phyloP scores from a whole-genome alignment of 2,888 invertebrate genomes.

The Xestia c-nigrum region DNA sequence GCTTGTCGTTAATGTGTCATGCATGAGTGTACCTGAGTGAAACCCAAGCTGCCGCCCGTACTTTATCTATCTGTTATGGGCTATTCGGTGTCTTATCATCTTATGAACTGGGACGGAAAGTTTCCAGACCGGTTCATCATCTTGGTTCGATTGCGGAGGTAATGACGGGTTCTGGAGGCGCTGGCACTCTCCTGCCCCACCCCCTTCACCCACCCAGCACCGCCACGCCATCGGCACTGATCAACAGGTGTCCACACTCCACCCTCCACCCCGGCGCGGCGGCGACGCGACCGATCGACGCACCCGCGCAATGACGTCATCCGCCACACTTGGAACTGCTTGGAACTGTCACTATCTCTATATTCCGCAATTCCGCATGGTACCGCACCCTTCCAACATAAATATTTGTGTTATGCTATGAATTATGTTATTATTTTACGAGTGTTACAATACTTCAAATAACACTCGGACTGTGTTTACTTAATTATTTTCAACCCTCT shows the following conservation, averaged over 20 bases:
- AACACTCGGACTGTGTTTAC: background rate
- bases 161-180: slow-evolving; percentile 3
- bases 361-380: background rate
- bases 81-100: no score
- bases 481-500: background rate
- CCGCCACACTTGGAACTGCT: slow-evolving; percentile 10
- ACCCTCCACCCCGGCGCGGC: slow-evolving; percentile 1
- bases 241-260: slow-evolving; percentile 47
- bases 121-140: background rate
- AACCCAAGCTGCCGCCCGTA: no score
- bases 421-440: background rate
- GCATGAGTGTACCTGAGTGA: no score
- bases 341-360: background rate
- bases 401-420: background rate
- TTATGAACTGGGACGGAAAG: no score
- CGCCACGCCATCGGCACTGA: background rate
- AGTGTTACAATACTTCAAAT: background rate
- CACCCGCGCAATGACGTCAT: slow-evolving; percentile 53
- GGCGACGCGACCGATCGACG: background rate
- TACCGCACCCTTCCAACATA: slow-evolving; percentile 11
- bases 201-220: background rate
- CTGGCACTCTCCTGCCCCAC: background rate
- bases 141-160: slow-evolving; percentile 13
- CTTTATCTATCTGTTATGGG: no score
- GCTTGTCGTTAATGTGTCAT: no score